Percentiles rank a stretch among this genome's conserved stretches.
Conservation (phyloP, 2,888 invertebrate genomes). For the Pseudolycoriella hygida region DNA sequence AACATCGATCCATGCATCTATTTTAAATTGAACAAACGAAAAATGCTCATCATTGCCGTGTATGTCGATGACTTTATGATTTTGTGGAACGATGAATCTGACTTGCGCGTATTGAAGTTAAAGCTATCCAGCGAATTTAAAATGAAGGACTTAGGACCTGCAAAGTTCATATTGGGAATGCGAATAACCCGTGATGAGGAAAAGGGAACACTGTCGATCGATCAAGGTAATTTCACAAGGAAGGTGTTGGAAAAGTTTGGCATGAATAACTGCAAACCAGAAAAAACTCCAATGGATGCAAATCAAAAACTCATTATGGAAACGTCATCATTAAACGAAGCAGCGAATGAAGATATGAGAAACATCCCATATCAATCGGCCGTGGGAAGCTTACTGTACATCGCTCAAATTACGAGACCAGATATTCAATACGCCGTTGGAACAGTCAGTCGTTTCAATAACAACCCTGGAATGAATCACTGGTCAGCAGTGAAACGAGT, state of each 20-base stretch:
- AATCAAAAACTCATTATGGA: conserved; percentile 8
- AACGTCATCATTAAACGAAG: conserved; percentile 9
- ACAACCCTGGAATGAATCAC: conserved; percentile 9
- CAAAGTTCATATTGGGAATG: neutral
- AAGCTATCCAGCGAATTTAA: neutral
- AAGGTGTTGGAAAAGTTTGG: conserved; percentile 7
- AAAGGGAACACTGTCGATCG: conserved; percentile 5
- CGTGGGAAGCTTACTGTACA: neutral
- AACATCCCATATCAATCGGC: conserved; percentile 9
- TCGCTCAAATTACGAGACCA: conserved; percentile 11
- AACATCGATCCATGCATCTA: conserved; percentile 7
- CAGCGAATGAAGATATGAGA: conserved; percentile 8
- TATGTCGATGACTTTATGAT: conserved; percentile 4
- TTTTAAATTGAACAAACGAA: neutral
- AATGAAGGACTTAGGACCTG: conserved; percentile 6
- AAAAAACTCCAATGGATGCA: conserved; percentile 8
- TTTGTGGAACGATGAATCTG: no score
- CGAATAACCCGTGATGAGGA: neutral
- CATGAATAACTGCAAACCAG: conserved; percentile 9
- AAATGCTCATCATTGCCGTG: conserved; percentile 6
- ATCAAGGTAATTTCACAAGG: conserved; percentile 6
- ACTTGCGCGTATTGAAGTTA: no score
- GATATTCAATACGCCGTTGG: conserved; percentile 11
- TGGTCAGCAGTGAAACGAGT: no score
- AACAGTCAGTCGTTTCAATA: conserved; percentile 8